Conservation (phyloP, 2,888 invertebrate species). For the Ectemnius cavifrons region DNA sequence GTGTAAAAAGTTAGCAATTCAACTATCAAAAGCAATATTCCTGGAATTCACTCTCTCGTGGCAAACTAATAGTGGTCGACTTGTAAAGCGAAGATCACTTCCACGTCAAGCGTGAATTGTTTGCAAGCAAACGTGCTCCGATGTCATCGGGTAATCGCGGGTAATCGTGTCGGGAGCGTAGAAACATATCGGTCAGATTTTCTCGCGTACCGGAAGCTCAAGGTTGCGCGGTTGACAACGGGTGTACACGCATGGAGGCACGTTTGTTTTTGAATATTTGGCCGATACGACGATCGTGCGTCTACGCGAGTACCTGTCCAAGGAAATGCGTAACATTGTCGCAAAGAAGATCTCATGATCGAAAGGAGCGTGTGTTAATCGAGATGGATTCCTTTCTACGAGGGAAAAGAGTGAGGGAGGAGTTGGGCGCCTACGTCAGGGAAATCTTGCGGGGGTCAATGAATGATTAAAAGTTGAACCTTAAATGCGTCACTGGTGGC, state of each 20-base stretch:
- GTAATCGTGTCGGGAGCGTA: constrained; percentile 4
- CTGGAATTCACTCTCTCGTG: too few species aligned
- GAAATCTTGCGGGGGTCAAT: constrained; percentile 54
- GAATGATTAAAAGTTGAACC: constrained; percentile 64
- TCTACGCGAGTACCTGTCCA: not conserved
- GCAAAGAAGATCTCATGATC: too few species aligned
- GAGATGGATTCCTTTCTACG: too few species aligned
- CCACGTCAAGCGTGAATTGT: constrained; percentile 5
- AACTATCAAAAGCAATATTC: too few species aligned
- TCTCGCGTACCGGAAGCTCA: constrained; percentile 19
- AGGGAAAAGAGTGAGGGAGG: too few species aligned
- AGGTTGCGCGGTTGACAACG: constrained; percentile 15
- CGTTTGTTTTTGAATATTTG: constrained; percentile 47
- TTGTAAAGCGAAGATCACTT: not conserved
- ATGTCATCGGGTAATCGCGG: constrained; percentile 25
- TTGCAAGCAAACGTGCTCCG: constrained; percentile 47
- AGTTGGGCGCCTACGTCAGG: too few species aligned
- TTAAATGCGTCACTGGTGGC: constrained; percentile 63
- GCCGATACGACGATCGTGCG: constrained; percentile 19
- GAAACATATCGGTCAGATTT: constrained; percentile 30
- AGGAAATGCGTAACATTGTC: too few species aligned
- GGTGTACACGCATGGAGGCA: constrained; percentile 19
- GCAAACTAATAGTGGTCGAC: too few species aligned
- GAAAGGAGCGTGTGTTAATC: too few species aligned
- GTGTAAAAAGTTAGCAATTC: too few species aligned